Conservation (phyloP, 2,888 invertebrate species). For the Thalpophila matura region DNA sequence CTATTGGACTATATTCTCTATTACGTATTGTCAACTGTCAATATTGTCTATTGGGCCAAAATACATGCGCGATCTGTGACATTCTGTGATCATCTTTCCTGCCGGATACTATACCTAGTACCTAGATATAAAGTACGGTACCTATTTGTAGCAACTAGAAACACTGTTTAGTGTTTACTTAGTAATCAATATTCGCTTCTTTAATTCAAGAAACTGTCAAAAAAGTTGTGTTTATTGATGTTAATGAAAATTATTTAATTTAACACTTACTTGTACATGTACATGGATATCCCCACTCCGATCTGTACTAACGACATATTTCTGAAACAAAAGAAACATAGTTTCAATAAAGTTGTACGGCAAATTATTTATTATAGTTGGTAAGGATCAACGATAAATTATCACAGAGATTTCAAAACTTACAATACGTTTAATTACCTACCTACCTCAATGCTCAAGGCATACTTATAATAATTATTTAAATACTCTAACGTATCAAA, state of each 20-base stretch:
- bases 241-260: background rate
- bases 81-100: too few relatives aligned
- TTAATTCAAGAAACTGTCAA: background rate
- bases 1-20: too few relatives aligned
- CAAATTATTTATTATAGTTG: background rate
- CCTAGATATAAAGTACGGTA: too few relatives aligned
- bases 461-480: too few relatives aligned
- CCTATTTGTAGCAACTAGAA: background rate
- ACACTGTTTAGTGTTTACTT: constrained; percentile 12
- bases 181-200: background rate
- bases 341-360: constrained; percentile 13
- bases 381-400: too few relatives aligned
- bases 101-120: too few relatives aligned
- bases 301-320: constrained; percentile 94
- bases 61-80: too few relatives aligned
- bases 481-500: too few relatives aligned
- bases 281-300: constrained; percentile 94
- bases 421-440: too few relatives aligned
- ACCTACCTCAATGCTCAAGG: too few relatives aligned
- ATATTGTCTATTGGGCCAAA: too few relatives aligned
- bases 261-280: constrained; percentile 93
- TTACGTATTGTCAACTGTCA: too few relatives aligned
- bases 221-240: background rate
- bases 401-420: background rate
- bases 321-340: constrained; percentile 91